These are phyloP conservation scores for Ailurus styani DNA, from an alignment of 2,113 vertebrate species.

Conservation along the genomic window DNA sequence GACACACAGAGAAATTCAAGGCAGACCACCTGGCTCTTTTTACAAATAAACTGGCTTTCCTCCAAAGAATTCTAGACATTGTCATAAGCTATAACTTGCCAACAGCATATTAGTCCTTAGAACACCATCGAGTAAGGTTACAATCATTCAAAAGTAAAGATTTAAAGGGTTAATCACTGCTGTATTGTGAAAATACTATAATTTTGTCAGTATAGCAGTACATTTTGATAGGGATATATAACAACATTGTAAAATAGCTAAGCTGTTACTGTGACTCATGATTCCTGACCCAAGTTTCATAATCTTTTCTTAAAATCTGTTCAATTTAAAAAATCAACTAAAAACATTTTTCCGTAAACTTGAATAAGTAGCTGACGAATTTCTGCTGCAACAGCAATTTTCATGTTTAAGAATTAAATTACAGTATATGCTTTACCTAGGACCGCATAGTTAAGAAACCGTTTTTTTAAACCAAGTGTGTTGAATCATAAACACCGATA, in stretches of 20 bases:
- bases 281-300: constrained; percentile 1
- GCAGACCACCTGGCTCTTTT: not conserved
- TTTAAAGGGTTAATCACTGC: constrained; percentile 26
- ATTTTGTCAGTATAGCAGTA: constrained; percentile 10
- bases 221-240: not conserved
- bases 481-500: not conserved
- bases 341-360: not conserved
- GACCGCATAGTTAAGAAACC: not conserved
- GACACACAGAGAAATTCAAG: constrained; percentile 17
- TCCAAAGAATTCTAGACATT: constrained; percentile 36
- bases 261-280: not conserved
- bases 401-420: constrained; percentile 21
- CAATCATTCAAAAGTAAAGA: not conserved
- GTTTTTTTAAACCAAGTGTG: not conserved
- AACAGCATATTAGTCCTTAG: not conserved
- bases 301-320: not conserved
- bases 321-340: not conserved
- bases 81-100: not conserved
- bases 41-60: constrained; percentile 1
- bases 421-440: not conserved
- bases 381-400: not conserved
- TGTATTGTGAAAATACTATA: constrained; percentile 35
- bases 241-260: not conserved
- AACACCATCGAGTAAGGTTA: not conserved
- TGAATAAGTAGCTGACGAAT: not conserved